A percentile compares a stretch with the other conserved stretches of the same genome.
Conservation (phyloP, 2,113 vertebrate species). For the Crotalus tigris region DNA sequence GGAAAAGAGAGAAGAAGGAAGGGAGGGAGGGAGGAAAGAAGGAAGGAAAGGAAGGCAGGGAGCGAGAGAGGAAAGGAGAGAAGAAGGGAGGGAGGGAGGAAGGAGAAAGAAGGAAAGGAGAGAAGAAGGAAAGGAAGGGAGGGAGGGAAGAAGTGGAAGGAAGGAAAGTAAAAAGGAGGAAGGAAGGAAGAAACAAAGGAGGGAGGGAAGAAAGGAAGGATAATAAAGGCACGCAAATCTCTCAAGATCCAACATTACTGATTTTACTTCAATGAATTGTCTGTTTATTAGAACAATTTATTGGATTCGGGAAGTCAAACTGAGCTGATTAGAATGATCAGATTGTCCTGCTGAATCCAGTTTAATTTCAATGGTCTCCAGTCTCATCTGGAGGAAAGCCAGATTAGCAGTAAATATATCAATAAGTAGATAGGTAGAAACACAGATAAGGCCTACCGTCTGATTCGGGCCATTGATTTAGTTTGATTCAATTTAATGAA, state of each 20-base stretch:
- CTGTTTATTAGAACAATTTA: neutral
- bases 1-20: too few relatives aligned
- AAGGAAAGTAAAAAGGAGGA: too few relatives aligned
- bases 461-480: neutral
- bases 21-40: too few relatives aligned
- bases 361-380: neutral
- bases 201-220: neutral
- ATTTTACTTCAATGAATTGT: neutral
- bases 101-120: too few relatives aligned
- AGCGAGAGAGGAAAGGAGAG: neutral
- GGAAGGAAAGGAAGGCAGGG: too few relatives aligned
- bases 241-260: neutral
- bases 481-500: neutral
- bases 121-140: fast-evolving
- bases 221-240: neutral
- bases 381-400: neutral
- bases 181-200: too few relatives aligned
- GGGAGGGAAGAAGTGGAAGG: too few relatives aligned
- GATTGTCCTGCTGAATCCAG: neutral
- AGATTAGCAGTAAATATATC: neutral
- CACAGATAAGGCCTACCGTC: neutral
- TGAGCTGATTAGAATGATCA: neutral
- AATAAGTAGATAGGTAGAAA: neutral
- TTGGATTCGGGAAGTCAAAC: neutral
- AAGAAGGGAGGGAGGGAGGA: too few relatives aligned